Percentiles rank a stretch among this genome's conserved stretches.
These are phyloP conservation scores for Clarias laeviceps DNA, from an alignment of 2,797 vertebrate genomes.

Conservation along the genomic window DNA sequence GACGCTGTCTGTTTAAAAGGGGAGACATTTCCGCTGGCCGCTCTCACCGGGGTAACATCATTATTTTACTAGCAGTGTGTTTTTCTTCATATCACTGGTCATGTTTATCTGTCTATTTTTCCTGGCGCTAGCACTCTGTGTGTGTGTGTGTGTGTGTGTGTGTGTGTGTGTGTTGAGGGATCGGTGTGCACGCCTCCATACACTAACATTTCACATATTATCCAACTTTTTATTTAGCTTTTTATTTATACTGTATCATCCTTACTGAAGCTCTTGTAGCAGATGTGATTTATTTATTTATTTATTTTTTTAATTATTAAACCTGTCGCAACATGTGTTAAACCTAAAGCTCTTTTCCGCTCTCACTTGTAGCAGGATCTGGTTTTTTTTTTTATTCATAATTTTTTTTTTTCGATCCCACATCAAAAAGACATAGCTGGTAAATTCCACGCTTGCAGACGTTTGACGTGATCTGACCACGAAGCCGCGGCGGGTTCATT, in stretches of 20 bases:
- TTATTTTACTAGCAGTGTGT: background rate
- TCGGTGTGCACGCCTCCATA: background rate
- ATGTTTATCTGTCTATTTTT: background rate
- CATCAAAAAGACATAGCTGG: background rate
- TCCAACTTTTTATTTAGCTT: background rate
- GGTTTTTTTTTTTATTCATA: background rate
- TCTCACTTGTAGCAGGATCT: background rate
- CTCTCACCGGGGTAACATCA: background rate
- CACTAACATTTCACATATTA: background rate
- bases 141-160: background rate
- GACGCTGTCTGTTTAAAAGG: background rate
- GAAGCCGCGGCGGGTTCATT: background rate
- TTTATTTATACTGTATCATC: background rate
- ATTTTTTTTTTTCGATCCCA: background rate
- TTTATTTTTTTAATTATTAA: background rate
- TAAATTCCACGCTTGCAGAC: background rate
- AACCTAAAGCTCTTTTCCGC: background rate
- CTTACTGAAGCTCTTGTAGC: background rate
- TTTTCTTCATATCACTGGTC: background rate
- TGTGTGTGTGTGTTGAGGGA: background rate
- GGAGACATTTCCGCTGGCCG: background rate
- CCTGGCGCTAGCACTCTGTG: background rate
- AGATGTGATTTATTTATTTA: background rate
- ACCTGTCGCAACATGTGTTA: background rate
- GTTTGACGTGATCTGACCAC: constrained; percentile 17